Conservation (phyloP, 2,888 invertebrate genomes). For the Leptinotarsa juncta region DNA sequence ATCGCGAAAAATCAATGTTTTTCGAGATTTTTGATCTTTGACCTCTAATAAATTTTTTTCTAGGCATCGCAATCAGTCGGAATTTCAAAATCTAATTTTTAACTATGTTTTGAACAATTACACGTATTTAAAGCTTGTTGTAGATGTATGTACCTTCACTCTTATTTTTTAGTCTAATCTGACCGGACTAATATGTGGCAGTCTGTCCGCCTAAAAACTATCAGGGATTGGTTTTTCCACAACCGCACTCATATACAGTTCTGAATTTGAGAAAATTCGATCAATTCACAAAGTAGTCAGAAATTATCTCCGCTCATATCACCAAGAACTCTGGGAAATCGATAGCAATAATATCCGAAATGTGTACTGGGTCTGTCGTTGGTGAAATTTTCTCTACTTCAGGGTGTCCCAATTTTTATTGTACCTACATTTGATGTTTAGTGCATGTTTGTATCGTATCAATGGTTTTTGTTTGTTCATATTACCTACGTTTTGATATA, state of each 20-base stretch:
- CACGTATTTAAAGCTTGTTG: too few relatives aligned
- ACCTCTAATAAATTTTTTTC: too few relatives aligned
- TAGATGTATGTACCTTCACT: too few relatives aligned
- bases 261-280: background rate
- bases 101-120: too few relatives aligned
- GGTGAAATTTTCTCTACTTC: background rate
- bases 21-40: too few relatives aligned
- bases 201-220: slow-evolving; percentile 1
- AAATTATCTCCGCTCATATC: background rate
- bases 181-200: background rate
- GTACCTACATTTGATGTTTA: slow-evolving; percentile 19
- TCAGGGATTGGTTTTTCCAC: slow-evolving; percentile 19
- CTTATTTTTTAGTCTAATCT: too few relatives aligned
- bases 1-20: too few relatives aligned
- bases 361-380: background rate
- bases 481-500: background rate
- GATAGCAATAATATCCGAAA: background rate
- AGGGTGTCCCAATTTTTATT: slow-evolving; percentile 19
- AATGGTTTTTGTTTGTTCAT: background rate
- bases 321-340: background rate
- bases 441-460: slow-evolving; percentile 17
- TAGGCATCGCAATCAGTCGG: too few relatives aligned
- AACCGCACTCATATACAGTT: too few relatives aligned
- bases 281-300: background rate
- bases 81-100: too few relatives aligned